Evolutionary conservation across 2,113 vertebrate genomes (phyloP).

Genomic region (Oryzias celebensis): DNA sequence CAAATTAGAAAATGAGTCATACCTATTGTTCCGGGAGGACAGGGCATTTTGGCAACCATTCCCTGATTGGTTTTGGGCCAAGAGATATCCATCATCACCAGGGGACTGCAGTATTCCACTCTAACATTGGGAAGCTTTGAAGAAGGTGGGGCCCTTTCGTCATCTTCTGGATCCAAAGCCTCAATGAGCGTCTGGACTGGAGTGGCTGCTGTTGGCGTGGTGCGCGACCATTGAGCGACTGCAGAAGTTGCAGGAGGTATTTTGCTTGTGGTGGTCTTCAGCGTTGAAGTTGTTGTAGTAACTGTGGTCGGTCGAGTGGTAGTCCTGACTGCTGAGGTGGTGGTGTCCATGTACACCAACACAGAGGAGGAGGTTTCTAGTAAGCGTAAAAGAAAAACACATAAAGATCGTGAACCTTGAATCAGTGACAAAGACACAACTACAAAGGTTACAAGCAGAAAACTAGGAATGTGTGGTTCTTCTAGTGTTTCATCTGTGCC

Average conservation of each 20-base stretch:
- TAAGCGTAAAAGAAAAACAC: neutral
- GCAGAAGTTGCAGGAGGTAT: constrained; percentile 63
- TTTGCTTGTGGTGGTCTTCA: constrained; percentile 68
- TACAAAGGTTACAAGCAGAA: neutral
- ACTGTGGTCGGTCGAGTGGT: constrained; percentile 69
- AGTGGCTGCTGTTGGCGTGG: constrained; percentile 71
- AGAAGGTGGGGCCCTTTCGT: constrained; percentile 72
- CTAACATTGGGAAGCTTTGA: constrained; percentile 85
- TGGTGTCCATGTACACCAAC: constrained; percentile 79
- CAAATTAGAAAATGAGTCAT: constrained; percentile 2
- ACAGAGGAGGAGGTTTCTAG: constrained; percentile 85
- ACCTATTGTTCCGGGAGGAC: constrained; percentile 90
- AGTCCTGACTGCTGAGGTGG: constrained; percentile 74
- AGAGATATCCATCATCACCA: constrained; percentile 85
- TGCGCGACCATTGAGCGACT: constrained; percentile 72
- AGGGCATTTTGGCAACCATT: constrained; percentile 83
- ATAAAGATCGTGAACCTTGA: neutral
- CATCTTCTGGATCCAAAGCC: constrained; percentile 59
- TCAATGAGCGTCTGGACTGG: constrained; percentile 60
- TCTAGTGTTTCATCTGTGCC: constrained; percentile 21
- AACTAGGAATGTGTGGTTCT: constrained; percentile 19
- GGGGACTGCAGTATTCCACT: constrained; percentile 84
- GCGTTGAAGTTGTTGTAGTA: constrained; percentile 65
- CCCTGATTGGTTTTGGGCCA: constrained; percentile 95
- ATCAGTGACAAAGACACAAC: neutral